These are phyloP conservation scores for Bos javanicus DNA, from an alignment of 2,113 vertebrate genomes.

Conservation along the genomic window DNA sequence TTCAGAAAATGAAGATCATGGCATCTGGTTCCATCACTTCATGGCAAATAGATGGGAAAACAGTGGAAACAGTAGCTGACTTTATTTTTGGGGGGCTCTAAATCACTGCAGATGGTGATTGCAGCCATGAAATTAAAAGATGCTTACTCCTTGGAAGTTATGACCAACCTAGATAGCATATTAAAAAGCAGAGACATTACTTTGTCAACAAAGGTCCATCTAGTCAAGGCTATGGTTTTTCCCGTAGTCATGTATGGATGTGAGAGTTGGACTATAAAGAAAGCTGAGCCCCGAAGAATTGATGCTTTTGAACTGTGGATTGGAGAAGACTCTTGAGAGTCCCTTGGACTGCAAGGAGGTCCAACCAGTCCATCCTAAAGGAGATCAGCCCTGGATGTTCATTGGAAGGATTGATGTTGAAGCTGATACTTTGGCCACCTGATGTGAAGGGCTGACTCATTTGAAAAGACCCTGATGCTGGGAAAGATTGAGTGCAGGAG, in stretches of 20 bases:
- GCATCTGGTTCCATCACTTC: neutral
- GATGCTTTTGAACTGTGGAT: neutral
- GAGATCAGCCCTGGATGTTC: neutral
- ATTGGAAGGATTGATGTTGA: neutral
- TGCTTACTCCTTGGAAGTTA: neutral
- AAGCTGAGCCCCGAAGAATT: neutral
- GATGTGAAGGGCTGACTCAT: accelerated
- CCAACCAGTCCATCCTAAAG: neutral
- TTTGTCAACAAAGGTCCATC: neutral
- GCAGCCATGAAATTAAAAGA: neutral
- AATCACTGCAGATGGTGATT: neutral
- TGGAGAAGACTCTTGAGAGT: neutral
- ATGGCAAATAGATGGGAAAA: neutral
- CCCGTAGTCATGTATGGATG: neutral
- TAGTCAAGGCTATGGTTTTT: neutral
- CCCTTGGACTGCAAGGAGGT: neutral
- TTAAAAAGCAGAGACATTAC: neutral
- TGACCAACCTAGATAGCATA: neutral
- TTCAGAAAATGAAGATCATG: neutral
- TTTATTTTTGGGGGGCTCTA: neutral
- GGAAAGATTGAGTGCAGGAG: neutral
- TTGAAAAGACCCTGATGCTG: neutral
- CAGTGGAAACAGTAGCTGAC: too few species aligned
- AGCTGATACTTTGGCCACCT: neutral
- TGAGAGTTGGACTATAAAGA: neutral